Evolutionary conservation across 2,888 invertebrate species (phyloP), one percentile per base, ranked within the genome.

Genomic region (Drosophila testacea): DNA sequence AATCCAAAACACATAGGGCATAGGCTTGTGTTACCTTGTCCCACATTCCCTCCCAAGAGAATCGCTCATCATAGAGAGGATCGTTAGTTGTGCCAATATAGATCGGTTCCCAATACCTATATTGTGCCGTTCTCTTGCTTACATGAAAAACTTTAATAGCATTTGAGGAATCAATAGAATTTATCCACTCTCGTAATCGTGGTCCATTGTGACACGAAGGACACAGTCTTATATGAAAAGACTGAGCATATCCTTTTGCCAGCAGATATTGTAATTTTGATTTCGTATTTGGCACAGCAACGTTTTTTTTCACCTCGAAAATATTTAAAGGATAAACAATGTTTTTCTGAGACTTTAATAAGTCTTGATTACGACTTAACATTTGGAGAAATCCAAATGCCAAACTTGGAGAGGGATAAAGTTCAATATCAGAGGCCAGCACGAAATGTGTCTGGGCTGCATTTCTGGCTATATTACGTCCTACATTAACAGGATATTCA

Each of bases 1-100:
- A 98, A 92, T 96, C 95, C 91, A 96, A 93, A 39, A 97, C 95
- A 91, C 98, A 98, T 79, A 98, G 94, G 44, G 96, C 95, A 92
- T 56, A 76, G 1, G 79, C 83, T 60, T 88, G 88, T n/a, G 83
- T 75, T 9, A 83, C 72, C 62, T 90, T 91, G 44, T 91, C 87
- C 10, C 73, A 76, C 92, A 96, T 96, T 11, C 97, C 97, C 90
- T 98, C 97, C 97, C 98, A 98, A 84, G 96, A 96, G 61, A 98
- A 94, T 77, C 97, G 94, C 90, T 97, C 97, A 81, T 98, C 97
- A 91, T 97, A 98, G 56, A 95, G 93, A 0, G 97, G 97, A 79
- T 97, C 97, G 6, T 94, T 93, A 89, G 96, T 96, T 1, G 97
- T 97, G 11, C 97, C 97, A 63, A 98, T 96, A 89, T 96, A 98